Base-by-base conservation (phyloP, 2,113 vertebrate species). In the Aphyosemion australe region DNA sequence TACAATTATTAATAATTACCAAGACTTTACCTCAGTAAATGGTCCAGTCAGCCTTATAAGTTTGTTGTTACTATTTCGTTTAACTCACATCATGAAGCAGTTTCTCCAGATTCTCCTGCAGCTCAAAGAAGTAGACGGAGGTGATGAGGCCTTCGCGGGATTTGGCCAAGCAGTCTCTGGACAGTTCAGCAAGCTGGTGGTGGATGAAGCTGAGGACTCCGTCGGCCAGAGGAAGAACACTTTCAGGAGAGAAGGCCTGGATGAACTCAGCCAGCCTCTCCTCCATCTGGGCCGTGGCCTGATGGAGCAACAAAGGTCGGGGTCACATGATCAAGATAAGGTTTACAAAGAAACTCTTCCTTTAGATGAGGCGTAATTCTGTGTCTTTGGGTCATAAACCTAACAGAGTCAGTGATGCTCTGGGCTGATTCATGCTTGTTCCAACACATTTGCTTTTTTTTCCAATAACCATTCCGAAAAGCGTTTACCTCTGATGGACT, bases 141-240 rank as follows among this genome's bases (percentile, higher is more conserved):
- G 95, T 96, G 91, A 97, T 96, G 84, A 96, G 93, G 11, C 93
- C 95, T 0, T 95, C 94, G 0, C 88, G 92, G 26, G 95, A 94
- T 84, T 96, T 97, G 80, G 89, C 89, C 87, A 98, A 87, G 80
- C 96, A 97, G 88, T 97, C 95, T 0, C 96, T 87, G 8, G 95
- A 91, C 87, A 97, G 90, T 88, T 97, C 96, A 0, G 92, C 91
- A 62, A 97, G 94, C 89, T 98, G 96, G 84, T 97, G 96, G 83
- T 98, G 96, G 80, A 97, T 97, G 86, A 98, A 98, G 90, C 95
- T 98, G 71, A 98, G 94, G 41, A 95, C 94, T 0, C 96, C 96
- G 0, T 98, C 96, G 0, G 95, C 95, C 86, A 98, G 81, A 0
- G 94, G 96, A 3, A 96, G 90, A 61, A 94, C 93, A 15, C 82